Percentiles rank a stretch among this genome's conserved stretches.
Evolutionary conservation across 2,113 vertebrate species (phyloP).

Genomic region (Nettapus auritus): DNA sequence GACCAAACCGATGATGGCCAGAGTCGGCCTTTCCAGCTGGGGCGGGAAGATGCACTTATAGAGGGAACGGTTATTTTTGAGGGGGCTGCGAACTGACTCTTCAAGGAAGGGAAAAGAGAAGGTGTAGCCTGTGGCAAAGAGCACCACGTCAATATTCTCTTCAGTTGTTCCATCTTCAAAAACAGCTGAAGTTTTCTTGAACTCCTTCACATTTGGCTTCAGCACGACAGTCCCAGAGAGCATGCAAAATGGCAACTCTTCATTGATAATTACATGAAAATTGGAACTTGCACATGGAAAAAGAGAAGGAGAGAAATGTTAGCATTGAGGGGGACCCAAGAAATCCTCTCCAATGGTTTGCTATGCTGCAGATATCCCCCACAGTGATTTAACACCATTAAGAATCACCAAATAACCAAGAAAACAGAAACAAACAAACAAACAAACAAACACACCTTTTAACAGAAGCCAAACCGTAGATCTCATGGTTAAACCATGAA

Average conservation of each 20-base stretch:
- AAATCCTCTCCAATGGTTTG: accelerated
- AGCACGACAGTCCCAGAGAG: constrained; percentile 82
- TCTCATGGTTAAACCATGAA: constrained; percentile 81
- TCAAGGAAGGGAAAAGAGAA: constrained; percentile 79
- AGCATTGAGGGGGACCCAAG: not conserved
- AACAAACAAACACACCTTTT: constrained; percentile 76
- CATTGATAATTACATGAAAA: constrained; percentile 73
- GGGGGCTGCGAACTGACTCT: constrained; percentile 52
- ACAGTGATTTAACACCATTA: not conserved
- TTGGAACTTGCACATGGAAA: constrained; percentile 55
- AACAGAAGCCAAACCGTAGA: constrained; percentile 83
- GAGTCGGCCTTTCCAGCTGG: constrained; percentile 78
- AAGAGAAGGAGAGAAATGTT: not conserved
- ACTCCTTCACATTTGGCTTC: constrained; percentile 79
- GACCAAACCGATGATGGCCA: constrained; percentile 86
- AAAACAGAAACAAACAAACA: not conserved
- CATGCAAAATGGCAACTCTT: constrained; percentile 83
- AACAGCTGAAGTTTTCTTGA: constrained; percentile 74
- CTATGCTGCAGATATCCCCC: not conserved
- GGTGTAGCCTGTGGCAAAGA: constrained; percentile 87
- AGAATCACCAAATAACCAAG: not conserved
- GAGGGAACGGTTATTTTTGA: constrained; percentile 68
- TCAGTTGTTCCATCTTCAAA: constrained; percentile 83
- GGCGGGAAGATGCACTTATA: constrained; percentile 86
- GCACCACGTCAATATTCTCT: constrained; percentile 79